Evolutionary conservation across 2,888 invertebrate genomes (phyloP), one percentile per base, ranked within the genome.

Genomic region (Steinernema hermaphroditum): DNA sequence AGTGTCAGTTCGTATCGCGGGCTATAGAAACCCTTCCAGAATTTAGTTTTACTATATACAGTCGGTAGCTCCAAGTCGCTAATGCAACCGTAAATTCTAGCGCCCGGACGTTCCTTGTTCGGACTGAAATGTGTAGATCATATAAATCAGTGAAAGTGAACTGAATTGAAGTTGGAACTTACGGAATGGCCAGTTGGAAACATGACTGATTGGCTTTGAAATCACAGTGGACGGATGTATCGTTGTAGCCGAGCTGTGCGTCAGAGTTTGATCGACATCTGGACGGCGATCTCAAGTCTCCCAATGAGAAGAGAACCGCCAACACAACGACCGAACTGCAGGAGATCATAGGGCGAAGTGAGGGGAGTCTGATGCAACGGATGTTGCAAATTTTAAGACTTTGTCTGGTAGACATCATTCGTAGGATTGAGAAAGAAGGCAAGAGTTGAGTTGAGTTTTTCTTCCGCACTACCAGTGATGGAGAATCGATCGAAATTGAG

Each of bases 171-270:
- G 49, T 12, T n/a, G 19, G 27, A 27, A 54, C 22, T 2, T 16
- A 54, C 54, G 54, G 54, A 54, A 54, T 54, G 9, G 54, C 54
- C n/a, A 54, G 54, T 54, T 54, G 54, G 54, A 54, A 54, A 16
- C 54, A 54, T 22, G 54, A 54, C 22, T 54, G 54, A 54, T 4
- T 54, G 6, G 24, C 54, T 6, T 24, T 2, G 4, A 54, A 16
- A 54, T 54, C 54, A 16, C 54, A 54, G 22, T 9, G 9, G 19
- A 54, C 54, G 54, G 27, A 54, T 2, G 54, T 27, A 27, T 54
- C 54, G n/a, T 12, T 12, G 24, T 24, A 54, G 6, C 54, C 54
- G 16, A 54, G 54, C 12, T 12, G 4, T 8, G 54, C 2, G 4
- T 54, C 27, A 22, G 54, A 24, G 27, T 54, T 54, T 27, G 54